Evolutionary conservation across 2,888 invertebrate genomes (phyloP).

Genomic region (Sinodicranocentrus sp.): DNA sequence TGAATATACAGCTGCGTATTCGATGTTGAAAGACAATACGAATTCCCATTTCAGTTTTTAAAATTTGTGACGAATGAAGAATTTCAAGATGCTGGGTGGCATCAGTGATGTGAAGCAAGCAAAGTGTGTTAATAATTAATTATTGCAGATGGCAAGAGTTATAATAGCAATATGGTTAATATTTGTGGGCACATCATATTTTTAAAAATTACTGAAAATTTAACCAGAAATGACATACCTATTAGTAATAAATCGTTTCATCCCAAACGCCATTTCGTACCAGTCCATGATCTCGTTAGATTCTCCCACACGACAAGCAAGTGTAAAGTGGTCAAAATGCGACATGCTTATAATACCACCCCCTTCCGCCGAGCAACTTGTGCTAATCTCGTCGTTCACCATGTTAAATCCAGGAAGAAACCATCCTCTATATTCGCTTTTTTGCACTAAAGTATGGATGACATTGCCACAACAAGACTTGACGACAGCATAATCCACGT

Average conservation of each 20-base stretch:
- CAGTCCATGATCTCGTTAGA: conserved; percentile 78
- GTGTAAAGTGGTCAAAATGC: conserved; percentile 79
- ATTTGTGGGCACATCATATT: too few relatives aligned
- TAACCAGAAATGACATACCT: too few relatives aligned
- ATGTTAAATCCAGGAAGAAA: conserved; percentile 79
- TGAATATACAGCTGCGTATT: too few relatives aligned
- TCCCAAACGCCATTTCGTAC: conserved; percentile 79
- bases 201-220: too few relatives aligned
- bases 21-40: too few relatives aligned
- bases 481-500: conserved; percentile 78
- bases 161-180: too few relatives aligned
- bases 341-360: conserved; percentile 68
- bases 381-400: background rate
- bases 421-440: conserved; percentile 78
- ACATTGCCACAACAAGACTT: conserved; percentile 79
- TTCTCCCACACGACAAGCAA: conserved; percentile 78
- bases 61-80: too few relatives aligned
- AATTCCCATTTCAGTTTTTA: too few relatives aligned
- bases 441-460: conserved; percentile 79
- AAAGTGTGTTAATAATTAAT: too few relatives aligned
- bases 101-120: too few relatives aligned
- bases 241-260: conserved; percentile 78
- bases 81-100: too few relatives aligned
- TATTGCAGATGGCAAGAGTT: too few relatives aligned
- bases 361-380: background rate